A percentile compares a stretch with the other conserved stretches of the same genome.
phyloP scores from a whole-genome alignment of 2,113 vertebrate genomes.

The Platysternon megacephalum region DNA sequence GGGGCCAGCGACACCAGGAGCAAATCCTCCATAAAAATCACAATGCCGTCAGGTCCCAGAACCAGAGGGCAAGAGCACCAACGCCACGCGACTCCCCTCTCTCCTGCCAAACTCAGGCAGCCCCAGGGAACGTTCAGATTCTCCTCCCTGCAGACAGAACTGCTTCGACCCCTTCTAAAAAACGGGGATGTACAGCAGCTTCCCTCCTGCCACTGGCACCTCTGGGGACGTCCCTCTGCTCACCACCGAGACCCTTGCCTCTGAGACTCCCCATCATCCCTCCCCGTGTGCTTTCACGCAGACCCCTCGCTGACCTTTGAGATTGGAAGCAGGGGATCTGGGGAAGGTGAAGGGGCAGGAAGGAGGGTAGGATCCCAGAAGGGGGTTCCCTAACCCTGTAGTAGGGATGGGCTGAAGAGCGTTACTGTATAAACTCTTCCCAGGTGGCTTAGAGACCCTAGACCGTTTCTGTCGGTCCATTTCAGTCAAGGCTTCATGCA shows the following conservation, averaged over 20 bases:
- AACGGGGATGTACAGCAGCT: accelerated
- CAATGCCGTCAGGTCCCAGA: background rate
- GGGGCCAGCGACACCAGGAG: accelerated
- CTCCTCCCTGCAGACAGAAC: background rate
- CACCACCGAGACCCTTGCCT: background rate
- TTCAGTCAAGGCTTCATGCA: background rate
- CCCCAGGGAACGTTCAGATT: background rate
- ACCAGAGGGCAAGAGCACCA: background rate
- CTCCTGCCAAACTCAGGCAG: background rate
- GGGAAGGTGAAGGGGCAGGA: background rate
- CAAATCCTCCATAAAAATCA: accelerated
- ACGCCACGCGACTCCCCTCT: accelerated
- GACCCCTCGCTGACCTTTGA: background rate
- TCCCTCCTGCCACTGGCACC: background rate
- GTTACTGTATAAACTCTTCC: accelerated
- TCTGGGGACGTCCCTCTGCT: background rate
- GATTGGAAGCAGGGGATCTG: background rate
- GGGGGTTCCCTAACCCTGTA: accelerated
- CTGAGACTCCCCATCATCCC: background rate
- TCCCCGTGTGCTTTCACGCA: accelerated
- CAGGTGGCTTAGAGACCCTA: accelerated
- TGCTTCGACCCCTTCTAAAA: accelerated
- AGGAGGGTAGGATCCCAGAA: accelerated
- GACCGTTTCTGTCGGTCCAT: accelerated
- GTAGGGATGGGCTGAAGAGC: accelerated